Evolutionary conservation across 2,888 invertebrate genomes (phyloP).

Genomic region (Dasypogon diadema): DNA sequence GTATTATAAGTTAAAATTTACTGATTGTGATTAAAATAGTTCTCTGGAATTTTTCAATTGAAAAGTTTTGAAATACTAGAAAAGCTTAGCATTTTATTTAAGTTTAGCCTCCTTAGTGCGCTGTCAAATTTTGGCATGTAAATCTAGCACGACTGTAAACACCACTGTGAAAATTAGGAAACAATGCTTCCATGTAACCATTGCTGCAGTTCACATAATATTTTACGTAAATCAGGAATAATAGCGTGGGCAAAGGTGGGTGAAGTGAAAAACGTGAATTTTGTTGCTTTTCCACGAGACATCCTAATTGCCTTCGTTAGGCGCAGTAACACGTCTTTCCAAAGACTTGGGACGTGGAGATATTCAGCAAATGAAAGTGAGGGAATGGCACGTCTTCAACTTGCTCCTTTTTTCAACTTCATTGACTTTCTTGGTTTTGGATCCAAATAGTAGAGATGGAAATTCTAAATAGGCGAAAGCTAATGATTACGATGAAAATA

Average conservation of each 20-base stretch:
- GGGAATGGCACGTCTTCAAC: slow-evolving; percentile 6
- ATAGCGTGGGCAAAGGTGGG: neutral
- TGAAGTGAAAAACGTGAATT: slow-evolving; percentile 26
- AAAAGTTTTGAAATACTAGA: too few species aligned
- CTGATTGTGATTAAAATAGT: too few species aligned
- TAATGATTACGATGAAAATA: neutral
- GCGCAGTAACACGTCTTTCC: neutral
- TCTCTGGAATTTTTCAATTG: too few species aligned
- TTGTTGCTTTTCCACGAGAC: neutral
- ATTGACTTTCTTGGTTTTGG: neutral
- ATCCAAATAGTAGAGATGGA: neutral
- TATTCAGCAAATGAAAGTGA: neutral
- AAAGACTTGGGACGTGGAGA: slow-evolving; percentile 1
- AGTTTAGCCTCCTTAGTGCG: too few species aligned
- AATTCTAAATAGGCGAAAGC: neutral
- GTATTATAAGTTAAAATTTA: too few species aligned
- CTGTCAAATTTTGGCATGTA: too few species aligned
- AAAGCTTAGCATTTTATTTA: too few species aligned
- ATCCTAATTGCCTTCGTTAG: slow-evolving; percentile 34
- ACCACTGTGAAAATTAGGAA: too few species aligned
- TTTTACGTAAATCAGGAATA: neutral
- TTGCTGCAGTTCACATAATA: neutral
- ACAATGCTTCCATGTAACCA: neutral
- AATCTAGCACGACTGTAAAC: too few species aligned
- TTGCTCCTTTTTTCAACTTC: neutral